These are phyloP conservation scores for Macropis europaea DNA, from an alignment of 2,888 invertebrate species.

Conservation along the genomic window DNA sequence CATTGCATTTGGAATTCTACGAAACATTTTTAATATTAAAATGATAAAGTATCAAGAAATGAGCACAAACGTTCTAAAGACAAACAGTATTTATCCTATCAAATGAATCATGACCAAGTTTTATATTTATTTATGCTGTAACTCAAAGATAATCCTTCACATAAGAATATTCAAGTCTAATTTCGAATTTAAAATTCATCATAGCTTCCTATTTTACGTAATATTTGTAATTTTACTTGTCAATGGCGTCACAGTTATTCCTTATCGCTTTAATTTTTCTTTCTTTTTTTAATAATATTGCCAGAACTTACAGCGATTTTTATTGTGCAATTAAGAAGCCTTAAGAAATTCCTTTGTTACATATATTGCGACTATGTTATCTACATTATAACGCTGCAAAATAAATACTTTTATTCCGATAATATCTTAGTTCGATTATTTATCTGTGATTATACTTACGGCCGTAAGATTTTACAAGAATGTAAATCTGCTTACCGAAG, in stretches of 20 bases:
- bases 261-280: slow-evolving; percentile 8
- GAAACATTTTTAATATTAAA: slow-evolving; percentile 66
- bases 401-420: not conserved
- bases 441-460: not conserved
- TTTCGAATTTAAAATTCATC: not conserved
- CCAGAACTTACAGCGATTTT: not conserved
- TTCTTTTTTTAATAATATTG: not conserved
- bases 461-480: not conserved
- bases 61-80: slow-evolving; percentile 39
- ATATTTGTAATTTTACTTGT: slow-evolving; percentile 1
- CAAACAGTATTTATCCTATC: slow-evolving; percentile 63
- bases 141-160: not conserved
- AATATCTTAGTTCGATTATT: not conserved
- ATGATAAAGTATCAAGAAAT: slow-evolving; percentile 58
- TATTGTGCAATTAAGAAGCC: slow-evolving; percentile 4
- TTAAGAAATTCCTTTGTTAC: not conserved
- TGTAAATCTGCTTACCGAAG: slow-evolving; percentile 43
- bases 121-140: not conserved
- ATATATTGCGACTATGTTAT: too few species aligned
- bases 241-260: slow-evolving; percentile 5
- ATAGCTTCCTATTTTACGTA: too few species aligned
- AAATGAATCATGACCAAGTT: slow-evolving; percentile 16
- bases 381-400: not conserved
- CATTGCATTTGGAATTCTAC: slow-evolving; percentile 55
- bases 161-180: not conserved